Evolutionary conservation across 2,888 invertebrate genomes (phyloP).

Genomic region (Sinopyrophorus schimmeli): DNA sequence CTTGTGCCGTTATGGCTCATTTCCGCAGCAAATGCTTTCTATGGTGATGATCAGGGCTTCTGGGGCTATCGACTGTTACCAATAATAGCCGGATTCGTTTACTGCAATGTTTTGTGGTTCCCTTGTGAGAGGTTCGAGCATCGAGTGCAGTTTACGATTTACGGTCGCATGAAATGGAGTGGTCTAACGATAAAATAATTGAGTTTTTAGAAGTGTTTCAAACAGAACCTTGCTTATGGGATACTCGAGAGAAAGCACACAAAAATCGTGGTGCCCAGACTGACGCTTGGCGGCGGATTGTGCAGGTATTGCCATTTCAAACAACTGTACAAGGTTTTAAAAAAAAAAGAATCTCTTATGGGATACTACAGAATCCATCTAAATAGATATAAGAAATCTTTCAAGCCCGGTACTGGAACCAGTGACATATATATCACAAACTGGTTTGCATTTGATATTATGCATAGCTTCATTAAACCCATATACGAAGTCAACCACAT

Average conservation of each 20-base stretch:
- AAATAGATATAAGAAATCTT: too few relatives aligned
- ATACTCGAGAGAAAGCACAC: neutral
- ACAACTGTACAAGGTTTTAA: neutral
- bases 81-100: too few relatives aligned
- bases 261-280: slow-evolving; percentile 6
- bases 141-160: too few relatives aligned
- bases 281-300: slow-evolving; percentile 1
- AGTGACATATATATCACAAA: neutral
- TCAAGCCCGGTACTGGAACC: too few relatives aligned
- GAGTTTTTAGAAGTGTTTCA: neutral
- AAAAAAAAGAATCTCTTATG: slow-evolving; percentile 1
- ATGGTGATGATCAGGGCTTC: too few relatives aligned
- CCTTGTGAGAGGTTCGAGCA: too few relatives aligned
- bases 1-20: too few relatives aligned
- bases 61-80: too few relatives aligned
- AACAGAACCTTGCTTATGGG: slow-evolving; percentile 4
- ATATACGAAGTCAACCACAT: neutral
- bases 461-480: neutral
- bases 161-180: too few relatives aligned
- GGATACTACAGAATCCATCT: neutral
- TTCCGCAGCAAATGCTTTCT: too few relatives aligned
- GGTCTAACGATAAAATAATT: too few relatives aligned
- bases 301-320: neutral
- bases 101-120: too few relatives aligned
- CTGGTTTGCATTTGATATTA: slow-evolving; percentile 1